Evolutionary conservation across 92 coral and sea anemone genomes (phyloP), one percentile per base, ranked within the genome.

Genomic region (Scolanthus callimorphus): DNA sequence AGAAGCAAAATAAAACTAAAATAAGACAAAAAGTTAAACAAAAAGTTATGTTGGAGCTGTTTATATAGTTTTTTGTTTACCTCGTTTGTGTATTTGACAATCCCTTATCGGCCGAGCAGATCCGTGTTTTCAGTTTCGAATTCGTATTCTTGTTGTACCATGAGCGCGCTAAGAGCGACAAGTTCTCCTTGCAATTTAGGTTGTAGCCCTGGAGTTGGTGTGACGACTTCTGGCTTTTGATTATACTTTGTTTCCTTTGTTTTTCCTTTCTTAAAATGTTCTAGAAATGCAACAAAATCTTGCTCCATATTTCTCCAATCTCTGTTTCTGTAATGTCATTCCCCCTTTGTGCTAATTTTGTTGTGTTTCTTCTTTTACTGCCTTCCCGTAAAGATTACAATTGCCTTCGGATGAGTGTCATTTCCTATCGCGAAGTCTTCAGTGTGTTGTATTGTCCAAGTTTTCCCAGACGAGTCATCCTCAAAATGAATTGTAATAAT

Each of bases 401-500:
- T n/a, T n/a, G n/a, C n/a, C n/a, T n/a, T n/a, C n/a, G n/a, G n/a
- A n/a, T n/a, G n/a, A n/a, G n/a, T n/a, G n/a, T n/a, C n/a, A n/a
- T n/a, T n/a, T n/a, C n/a, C n/a, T n/a, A n/a, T n/a, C n/a, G n/a
- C n/a, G n/a, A n/a, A n/a, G n/a, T n/a, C n/a, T n/a, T n/a, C n/a
- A n/a, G n/a, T n/a, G n/a, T n/a, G n/a, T n/a, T n/a, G n/a, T n/a
- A n/a, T n/a, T n/a, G n/a, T n/a, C n/a, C n/a, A n/a, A n/a, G n/a
- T n/a, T n/a, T n/a, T n/a, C n/a, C n/a, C n/a, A n/a, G n/a, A n/a
- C n/a, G n/a, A 29, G 9, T 59, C 64, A 13, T 73, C 59, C 51
- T 86, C 75, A 31, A 76, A 81, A 23, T 72, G 68, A 3, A 86
- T 81, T 46, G 55, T 77, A 8, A 86, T 74, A 9, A 81, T 62